Evolutionary conservation across 1,140 invertebrate species (phyloP), one percentile per base, ranked within the genome.

Genomic region (Schlechtendalia chinensis): DNA sequence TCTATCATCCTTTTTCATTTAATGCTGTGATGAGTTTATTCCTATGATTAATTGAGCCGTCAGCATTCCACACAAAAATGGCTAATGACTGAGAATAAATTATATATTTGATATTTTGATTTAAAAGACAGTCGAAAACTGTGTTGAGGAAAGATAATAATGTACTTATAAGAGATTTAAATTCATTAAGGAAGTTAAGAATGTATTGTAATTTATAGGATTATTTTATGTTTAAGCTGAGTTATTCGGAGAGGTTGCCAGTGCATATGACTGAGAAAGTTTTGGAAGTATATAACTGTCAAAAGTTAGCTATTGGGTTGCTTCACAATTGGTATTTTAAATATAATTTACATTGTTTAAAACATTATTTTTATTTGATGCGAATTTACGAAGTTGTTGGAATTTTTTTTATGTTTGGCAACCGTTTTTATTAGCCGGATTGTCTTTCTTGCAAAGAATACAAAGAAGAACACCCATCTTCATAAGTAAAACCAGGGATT

Each of bases 401-500:
- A 80, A 59, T 16, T 53, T 59, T 65, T 80, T 67, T 19, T 81
- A 74, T 12, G 14, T 22, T 58, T 29, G 54, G 19, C 85, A 86
- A 1, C 85, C 84, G 82, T 83, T 84, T 58, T 85, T 86, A 81
- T 84, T 87, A 24, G 85, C 85, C 45, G 85, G 83, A 67, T 87
- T 85, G 16, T 84, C 81, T 39, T 84, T 82, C 10, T 82, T 65
- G 61, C 86, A 87, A 11, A 83, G 82, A 1, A 80, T 82, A 82
- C 85, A 87, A 82, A 79, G 84, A 45, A n/a, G n/a, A n/a, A n/a
- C n/a, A n/a, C n/a, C n/a, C n/a, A n/a, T n/a, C n/a, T n/a, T n/a
- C n/a, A n/a, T n/a, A n/a, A n/a, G n/a, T n/a, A n/a, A n/a, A n/a
- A n/a, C n/a, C n/a, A n/a, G n/a, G n/a, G n/a, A n/a, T n/a, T n/a